Conservation (phyloP, 1,140 invertebrate genomes). For the Drosophila punjabiensis region DNA sequence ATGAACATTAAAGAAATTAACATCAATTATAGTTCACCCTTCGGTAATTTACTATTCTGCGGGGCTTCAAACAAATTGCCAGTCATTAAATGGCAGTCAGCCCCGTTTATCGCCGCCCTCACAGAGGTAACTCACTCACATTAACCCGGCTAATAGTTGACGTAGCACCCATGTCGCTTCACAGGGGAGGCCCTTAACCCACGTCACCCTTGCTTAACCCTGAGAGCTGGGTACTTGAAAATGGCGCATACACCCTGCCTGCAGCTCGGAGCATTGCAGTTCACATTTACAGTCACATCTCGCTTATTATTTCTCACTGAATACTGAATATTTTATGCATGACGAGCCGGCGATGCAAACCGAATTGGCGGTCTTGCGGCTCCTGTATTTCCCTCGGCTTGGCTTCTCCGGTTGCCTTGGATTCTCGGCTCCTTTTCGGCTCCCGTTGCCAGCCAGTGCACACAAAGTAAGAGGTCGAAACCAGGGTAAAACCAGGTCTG, state of each 20-base stretch:
- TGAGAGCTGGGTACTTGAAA: conserved; percentile 3
- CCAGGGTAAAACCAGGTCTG: conserved; percentile 15
- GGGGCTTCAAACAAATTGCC: conserved; percentile 30
- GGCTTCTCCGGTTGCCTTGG: conserved; percentile 8
- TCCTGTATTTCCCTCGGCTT: conserved; percentile 4
- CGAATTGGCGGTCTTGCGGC: conserved; percentile 48
- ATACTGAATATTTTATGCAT: conserved; percentile 53
- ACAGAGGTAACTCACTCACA: conserved; percentile 24
- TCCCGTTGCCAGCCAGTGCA: conserved; percentile 28
- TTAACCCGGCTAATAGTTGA: conserved; percentile 43
- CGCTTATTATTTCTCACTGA: conserved; percentile 36
- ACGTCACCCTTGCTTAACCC: neutral
- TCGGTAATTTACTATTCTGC: conserved; percentile 37
- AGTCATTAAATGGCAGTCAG: conserved; percentile 26
- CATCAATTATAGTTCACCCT: conserved; percentile 41
- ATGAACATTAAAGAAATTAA: conserved; percentile 30
- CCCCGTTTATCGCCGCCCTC: conserved; percentile 20
- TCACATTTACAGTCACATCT: conserved; percentile 12
- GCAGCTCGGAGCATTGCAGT: conserved; percentile 9
- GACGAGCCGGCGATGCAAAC: conserved; percentile 31
- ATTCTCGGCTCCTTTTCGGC: conserved; percentile 10
- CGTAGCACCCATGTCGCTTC: neutral
- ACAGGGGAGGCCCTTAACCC: neutral
- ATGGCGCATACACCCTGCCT: conserved; percentile 6
- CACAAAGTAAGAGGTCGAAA: conserved; percentile 8